These are phyloP conservation scores for Drosophila melanosoma DNA, from an alignment of 2,888 invertebrate genomes.

Conservation along the genomic window DNA sequence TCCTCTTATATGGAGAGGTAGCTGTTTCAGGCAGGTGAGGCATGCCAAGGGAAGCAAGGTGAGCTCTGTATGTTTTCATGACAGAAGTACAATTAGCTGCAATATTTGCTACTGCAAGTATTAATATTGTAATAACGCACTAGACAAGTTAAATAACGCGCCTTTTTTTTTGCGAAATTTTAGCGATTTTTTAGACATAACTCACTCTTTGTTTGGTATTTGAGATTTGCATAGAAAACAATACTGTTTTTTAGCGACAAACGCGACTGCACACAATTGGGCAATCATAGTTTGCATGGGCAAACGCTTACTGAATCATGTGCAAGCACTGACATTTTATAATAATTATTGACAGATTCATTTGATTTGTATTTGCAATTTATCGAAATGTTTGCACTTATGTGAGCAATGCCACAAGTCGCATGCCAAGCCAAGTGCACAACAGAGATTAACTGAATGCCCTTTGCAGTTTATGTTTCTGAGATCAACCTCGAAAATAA, in stretches of 20 bases:
- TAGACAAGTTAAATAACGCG: slow-evolving; percentile 29
- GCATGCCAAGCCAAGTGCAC: neutral
- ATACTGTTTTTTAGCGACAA: neutral
- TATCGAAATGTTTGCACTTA: slow-evolving; percentile 18
- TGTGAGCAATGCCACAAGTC: slow-evolving; percentile 21
- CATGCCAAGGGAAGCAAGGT: neutral
- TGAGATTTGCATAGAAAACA: slow-evolving; percentile 16
- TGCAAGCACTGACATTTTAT: slow-evolving; percentile 29
- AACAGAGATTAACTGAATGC: neutral
- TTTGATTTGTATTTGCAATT: slow-evolving; percentile 24
- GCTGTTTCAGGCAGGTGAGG: neutral
- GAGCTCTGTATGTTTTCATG: neutral
- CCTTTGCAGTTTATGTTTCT: neutral
- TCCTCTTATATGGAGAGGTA: slow-evolving; percentile 15
- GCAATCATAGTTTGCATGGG: neutral
- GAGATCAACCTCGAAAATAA: slow-evolving; percentile 33
- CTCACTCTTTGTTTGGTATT: neutral
- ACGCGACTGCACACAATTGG: slow-evolving; percentile 7
- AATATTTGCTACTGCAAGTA: slow-evolving; percentile 30
- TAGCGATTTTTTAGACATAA: slow-evolving; percentile 25
- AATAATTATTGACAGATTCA: slow-evolving; percentile 19
- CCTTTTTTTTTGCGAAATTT: slow-evolving; percentile 50
- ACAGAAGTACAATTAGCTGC: slow-evolving; percentile 15
- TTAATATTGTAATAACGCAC: slow-evolving; percentile 31
- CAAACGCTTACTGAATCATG: slow-evolving; percentile 8